Conservation (phyloP, 2,888 invertebrate genomes). For the Portevinia maculata region DNA sequence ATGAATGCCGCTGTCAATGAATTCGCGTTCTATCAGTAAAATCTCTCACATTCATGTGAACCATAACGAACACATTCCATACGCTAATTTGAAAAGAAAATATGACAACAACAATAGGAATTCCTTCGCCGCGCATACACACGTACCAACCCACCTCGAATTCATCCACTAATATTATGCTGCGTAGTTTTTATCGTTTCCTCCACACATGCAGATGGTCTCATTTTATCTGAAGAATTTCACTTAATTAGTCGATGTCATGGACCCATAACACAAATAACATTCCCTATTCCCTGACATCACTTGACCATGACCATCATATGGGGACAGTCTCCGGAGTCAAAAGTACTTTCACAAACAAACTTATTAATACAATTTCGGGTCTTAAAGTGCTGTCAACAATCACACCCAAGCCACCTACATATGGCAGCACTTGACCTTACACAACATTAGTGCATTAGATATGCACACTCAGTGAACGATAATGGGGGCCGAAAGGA, state of each 20-base stretch:
- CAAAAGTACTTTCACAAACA: conserved; percentile 48
- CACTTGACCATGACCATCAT: conserved; percentile 51
- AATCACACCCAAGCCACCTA: conserved; percentile 17
- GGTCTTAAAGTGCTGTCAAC: conserved; percentile 14
- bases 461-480: conserved; percentile 8
- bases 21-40: no score
- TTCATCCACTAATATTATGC: neutral
- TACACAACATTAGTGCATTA: conserved; percentile 36
- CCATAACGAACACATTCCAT: no score
- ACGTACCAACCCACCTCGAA: neutral
- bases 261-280: conserved; percentile 27
- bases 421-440: conserved; percentile 35
- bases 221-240: conserved; percentile 21
- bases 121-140: neutral
- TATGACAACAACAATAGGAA: no score
- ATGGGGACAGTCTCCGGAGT: neutral
- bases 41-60: no score
- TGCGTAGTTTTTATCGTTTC: neutral
- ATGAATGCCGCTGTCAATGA: no score
- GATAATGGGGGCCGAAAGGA: neutral
- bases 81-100: no score
- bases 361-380: conserved; percentile 29
- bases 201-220: conserved; percentile 19
- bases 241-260: conserved; percentile 46
- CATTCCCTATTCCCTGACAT: conserved; percentile 4